phyloP scores from a whole-genome alignment of 2,113 vertebrate species.

The Grammomys surdaster region DNA sequence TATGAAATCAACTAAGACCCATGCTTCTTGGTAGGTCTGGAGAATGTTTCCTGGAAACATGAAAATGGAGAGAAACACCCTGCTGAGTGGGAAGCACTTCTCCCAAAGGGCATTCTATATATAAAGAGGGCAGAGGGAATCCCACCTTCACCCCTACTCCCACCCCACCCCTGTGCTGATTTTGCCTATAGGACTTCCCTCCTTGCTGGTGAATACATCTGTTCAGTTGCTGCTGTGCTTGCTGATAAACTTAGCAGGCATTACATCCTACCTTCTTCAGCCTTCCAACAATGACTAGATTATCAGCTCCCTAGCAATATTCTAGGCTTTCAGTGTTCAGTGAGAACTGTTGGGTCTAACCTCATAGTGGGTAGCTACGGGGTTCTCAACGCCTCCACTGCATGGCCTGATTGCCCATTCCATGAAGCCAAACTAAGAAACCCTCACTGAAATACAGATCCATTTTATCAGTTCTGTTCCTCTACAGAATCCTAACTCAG shows the following conservation, averaged over 20 bases:
- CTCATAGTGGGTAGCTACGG: background rate
- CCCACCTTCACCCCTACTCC: too few species aligned
- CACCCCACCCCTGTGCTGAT: too few species aligned
- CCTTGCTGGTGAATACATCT: background rate
- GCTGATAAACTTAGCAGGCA: background rate
- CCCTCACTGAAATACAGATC: background rate
- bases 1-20: background rate
- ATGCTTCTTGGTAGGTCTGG: background rate
- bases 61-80: background rate
- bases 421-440: background rate
- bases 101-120: background rate
- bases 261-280: background rate
- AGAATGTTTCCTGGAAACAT: background rate
- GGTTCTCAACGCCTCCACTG: background rate
- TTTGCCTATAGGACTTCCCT: background rate
- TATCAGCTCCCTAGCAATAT: background rate
- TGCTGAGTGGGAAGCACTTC: too few species aligned
- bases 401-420: background rate
- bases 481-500: background rate
- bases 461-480: background rate
- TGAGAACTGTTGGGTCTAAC: too few species aligned
- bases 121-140: background rate
- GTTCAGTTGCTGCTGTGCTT: background rate
- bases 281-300: background rate
- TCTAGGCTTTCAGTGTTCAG: background rate